Base-by-base conservation (phyloP, 2,113 vertebrate genomes). In the Oxyruncus cristatus region DNA sequence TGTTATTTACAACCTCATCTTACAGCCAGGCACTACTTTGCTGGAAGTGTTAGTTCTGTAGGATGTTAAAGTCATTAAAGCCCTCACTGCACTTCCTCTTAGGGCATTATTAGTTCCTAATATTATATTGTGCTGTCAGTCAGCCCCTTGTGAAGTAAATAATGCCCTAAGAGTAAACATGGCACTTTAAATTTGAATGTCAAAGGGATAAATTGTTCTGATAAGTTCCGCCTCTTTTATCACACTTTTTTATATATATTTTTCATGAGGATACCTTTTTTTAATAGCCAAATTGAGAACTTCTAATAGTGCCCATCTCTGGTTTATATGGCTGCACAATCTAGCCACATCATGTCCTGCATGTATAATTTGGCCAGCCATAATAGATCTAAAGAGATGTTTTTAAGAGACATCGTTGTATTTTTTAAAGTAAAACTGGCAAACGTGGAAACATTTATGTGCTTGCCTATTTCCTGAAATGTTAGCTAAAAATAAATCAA, bases 61-160 rank as follows among this genome's bases (percentile, higher is more conserved):
- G 94, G 92, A 95, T 94, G 95, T 92, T 88, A 83, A 96, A 97
- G 90, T 95, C 95, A 96, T 97, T 96, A 97, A 94, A 96, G 63
- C 66, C 88, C 89, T 94, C 71, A 22, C 59, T 92, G 59, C 80
- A 88, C 88, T 95, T 96, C 91, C 96, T 97, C 94, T 91, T 42
- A 94, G 93, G 95, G 97, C 90, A 91, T 88, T 96, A 97, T 96
- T 97, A 97, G 94, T 84, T 94, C 91, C 89, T 94, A 96, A 95
- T 96, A 97, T 95, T 97, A 93, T 88, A 89, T 88, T 81, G 83
- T 71, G 92, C 94, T 93, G 94, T 95, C 93, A 96, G 91, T 92
- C 94, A 90, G 87, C 94, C 92, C 72, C 95, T 95, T 88, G 96
- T 86, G 94, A 95, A 96, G 96, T 96, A 95, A 97, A 97, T 95